Percentiles rank a stretch among this genome's conserved stretches.
Evolutionary conservation across 1,140 invertebrate species (phyloP).

Genomic region (Ceratina calcarata): DNA sequence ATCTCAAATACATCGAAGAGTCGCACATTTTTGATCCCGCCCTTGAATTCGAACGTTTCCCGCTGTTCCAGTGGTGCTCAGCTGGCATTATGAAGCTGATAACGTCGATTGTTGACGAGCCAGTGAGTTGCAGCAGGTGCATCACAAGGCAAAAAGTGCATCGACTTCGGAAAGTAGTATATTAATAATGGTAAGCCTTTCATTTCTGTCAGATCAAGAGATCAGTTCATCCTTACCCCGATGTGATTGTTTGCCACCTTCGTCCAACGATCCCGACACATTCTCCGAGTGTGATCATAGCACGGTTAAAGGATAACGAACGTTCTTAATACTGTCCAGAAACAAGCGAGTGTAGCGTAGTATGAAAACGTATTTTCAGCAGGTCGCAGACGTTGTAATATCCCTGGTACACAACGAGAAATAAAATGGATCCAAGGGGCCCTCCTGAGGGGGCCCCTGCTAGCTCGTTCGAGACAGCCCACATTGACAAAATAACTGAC

Average conservation of each 20-base stretch:
- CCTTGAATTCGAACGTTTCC: slow-evolving; percentile 42
- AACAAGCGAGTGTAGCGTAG: neutral
- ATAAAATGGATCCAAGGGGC: slow-evolving; percentile 77
- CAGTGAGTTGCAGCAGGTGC: slow-evolving; percentile 60
- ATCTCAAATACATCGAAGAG: neutral
- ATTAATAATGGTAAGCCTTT: slow-evolving; percentile 50
- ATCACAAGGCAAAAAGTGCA: slow-evolving; percentile 46
- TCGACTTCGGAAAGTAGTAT: slow-evolving; percentile 53
- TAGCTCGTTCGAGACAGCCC: slow-evolving; percentile 70
- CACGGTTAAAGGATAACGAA: slow-evolving; percentile 29
- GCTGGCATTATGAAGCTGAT: slow-evolving; percentile 39
- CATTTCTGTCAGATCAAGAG: slow-evolving; percentile 1
- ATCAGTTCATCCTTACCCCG: no score
- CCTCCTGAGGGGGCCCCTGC: slow-evolving; percentile 79
- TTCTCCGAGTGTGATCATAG: slow-evolving; percentile 24
- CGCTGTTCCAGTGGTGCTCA: slow-evolving; percentile 50
- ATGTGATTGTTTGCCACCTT: no score
- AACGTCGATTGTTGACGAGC: slow-evolving; percentile 59
- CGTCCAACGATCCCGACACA: neutral
- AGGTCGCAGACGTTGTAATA: slow-evolving; percentile 41
- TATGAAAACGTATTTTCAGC: slow-evolving; percentile 32
- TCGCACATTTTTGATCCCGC: neutral
- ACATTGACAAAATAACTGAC: slow-evolving; percentile 71
- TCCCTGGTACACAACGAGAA: slow-evolving; percentile 25
- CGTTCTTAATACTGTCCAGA: neutral